A percentile compares a stretch with the other conserved stretches of the same genome.
Conservation (phyloP, 1,140 invertebrate genomes). For the Trissolcus basalis region DNA sequence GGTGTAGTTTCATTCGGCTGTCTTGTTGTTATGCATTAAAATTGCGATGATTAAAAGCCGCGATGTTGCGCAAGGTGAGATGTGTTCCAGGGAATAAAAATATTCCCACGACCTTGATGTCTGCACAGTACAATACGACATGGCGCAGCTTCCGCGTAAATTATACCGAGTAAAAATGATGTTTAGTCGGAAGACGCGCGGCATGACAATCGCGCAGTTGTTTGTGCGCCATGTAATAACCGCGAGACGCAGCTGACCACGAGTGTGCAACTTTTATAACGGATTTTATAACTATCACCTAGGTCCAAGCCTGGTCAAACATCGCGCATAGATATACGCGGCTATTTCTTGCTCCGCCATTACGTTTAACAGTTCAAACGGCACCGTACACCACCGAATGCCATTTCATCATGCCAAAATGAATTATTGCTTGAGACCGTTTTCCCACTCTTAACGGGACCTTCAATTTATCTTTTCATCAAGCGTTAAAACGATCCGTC, state of each 20-base stretch:
- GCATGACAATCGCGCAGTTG: constrained; percentile 22
- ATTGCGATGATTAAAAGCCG: constrained; percentile 7
- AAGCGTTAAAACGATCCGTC: too few relatives aligned
- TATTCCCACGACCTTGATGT: constrained; percentile 47
- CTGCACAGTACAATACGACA: constrained; percentile 12
- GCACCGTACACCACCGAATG: constrained; percentile 18
- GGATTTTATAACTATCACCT: constrained; percentile 22
- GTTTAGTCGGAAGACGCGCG: constrained; percentile 20
- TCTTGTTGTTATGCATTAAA: background rate
- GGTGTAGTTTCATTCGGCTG: too few relatives aligned
- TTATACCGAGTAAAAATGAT: constrained; percentile 28
- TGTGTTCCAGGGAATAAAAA: constrained; percentile 32
- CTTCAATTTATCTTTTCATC: too few relatives aligned
- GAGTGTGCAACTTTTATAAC: constrained; percentile 43
- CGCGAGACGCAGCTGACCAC: constrained; percentile 28
- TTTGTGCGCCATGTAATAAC: constrained; percentile 3
- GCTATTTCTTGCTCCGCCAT: constrained; percentile 25
- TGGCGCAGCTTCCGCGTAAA: constrained; percentile 43
- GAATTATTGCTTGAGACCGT: constrained; percentile 23
- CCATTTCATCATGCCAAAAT: constrained; percentile 32
- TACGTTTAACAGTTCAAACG: constrained; percentile 38
- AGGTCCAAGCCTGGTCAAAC: constrained; percentile 19
- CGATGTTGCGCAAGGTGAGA: constrained; percentile 13
- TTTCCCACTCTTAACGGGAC: constrained; percentile 19
- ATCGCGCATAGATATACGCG: constrained; percentile 8